A percentile compares a stretch with the other conserved stretches of the same genome.
Conservation (phyloP, 1,140 invertebrate species). For the Philopotamus ludificatus region DNA sequence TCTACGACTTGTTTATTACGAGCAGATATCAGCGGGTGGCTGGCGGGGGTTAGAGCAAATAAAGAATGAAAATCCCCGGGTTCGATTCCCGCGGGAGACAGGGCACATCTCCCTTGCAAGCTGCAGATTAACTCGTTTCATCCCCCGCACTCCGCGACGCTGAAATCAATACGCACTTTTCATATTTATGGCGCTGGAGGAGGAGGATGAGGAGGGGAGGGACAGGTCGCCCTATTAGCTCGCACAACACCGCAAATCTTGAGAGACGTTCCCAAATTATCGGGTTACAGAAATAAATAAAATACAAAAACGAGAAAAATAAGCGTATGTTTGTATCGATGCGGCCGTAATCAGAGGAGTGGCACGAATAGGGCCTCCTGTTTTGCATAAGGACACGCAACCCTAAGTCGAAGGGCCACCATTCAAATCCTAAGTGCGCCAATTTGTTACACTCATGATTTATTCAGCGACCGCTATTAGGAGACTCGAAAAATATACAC, state of each 20-base stretch:
- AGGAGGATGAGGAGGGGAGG: too few relatives aligned
- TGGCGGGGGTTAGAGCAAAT: constrained; percentile 30
- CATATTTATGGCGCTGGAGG: too few relatives aligned
- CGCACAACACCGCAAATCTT: background rate
- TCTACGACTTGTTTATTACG: constrained; percentile 41
- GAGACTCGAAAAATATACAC: background rate
- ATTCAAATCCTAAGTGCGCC: constrained; percentile 21
- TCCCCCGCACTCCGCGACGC: background rate
- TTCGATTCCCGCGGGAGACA: constrained; percentile 36
- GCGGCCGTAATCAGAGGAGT: constrained; percentile 14
- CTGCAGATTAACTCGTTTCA: constrained; percentile 40
- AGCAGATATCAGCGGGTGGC: constrained; percentile 32
- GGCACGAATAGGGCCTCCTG: constrained; percentile 13
- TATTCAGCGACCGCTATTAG: constrained; percentile 30
- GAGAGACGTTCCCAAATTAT: background rate
- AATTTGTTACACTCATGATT: constrained; percentile 34
- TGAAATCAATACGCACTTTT: constrained; percentile 39
- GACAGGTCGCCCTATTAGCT: background rate
- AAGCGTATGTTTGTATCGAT: background rate
- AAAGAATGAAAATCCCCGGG: constrained; percentile 37
- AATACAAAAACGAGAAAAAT: too few relatives aligned
- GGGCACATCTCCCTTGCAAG: constrained; percentile 29
- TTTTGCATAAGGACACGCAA: constrained; percentile 33
- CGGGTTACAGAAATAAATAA: too few relatives aligned
- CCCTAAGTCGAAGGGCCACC: background rate